These are phyloP conservation scores for Phocoena phocoena DNA, from an alignment of 2,113 vertebrate species.

Conservation along the genomic window DNA sequence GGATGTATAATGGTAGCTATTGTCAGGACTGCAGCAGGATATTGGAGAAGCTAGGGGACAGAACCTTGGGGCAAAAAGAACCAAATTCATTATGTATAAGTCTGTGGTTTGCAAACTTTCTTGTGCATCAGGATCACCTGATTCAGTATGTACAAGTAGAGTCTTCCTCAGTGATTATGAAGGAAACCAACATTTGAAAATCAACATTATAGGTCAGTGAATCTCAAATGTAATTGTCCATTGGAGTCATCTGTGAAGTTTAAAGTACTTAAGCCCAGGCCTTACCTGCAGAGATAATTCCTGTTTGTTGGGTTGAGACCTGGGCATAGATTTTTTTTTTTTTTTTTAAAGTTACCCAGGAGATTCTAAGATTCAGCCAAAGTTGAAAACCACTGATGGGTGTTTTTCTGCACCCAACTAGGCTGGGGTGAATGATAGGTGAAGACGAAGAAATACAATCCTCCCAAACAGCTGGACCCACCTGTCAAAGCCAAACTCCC, in stretches of 20 bases:
- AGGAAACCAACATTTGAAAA: background rate
- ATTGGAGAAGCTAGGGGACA: background rate
- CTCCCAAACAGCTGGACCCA: background rate
- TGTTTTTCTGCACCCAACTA: background rate
- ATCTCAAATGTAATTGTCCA: background rate
- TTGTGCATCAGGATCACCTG: background rate
- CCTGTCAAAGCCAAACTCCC: constrained; percentile 41
- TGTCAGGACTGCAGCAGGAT: background rate
- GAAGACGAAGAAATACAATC: background rate
- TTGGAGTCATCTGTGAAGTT: background rate
- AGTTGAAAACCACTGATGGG: background rate
- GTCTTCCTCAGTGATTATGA: background rate
- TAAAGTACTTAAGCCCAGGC: background rate
- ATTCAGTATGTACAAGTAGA: background rate
- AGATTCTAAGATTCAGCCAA: constrained; percentile 3
- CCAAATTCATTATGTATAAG: background rate
- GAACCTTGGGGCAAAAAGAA: background rate
- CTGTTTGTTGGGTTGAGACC: background rate
- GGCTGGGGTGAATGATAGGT: background rate
- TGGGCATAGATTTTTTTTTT: background rate
- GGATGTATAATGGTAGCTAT: background rate
- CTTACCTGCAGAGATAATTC: background rate
- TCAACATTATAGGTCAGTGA: background rate
- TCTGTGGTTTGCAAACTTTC: background rate
- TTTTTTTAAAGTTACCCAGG: background rate